A percentile compares a stretch with the other conserved stretches of the same genome.
Conservation (phyloP, 2,113 vertebrate species). For the Todiramphus chloris region DNA sequence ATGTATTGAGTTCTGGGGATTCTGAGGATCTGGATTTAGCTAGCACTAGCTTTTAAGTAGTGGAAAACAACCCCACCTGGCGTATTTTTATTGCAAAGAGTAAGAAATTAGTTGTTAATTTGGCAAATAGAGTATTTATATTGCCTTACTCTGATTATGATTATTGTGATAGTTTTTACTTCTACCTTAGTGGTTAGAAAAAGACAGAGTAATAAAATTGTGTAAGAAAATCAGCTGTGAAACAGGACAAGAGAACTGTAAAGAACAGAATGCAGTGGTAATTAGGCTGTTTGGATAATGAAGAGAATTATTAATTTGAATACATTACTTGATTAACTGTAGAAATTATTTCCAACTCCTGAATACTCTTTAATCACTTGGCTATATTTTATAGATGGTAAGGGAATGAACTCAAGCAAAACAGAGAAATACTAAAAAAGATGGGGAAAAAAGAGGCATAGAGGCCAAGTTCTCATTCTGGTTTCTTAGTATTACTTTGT, state of each 20-base stretch:
- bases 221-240: neutral
- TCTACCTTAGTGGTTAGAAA: neutral
- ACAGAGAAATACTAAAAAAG: neutral
- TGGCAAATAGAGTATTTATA: neutral
- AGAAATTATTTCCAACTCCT: neutral
- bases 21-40: neutral
- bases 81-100: neutral
- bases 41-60: neutral
- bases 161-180: neutral
- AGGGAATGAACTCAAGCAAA: neutral
- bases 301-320: neutral
- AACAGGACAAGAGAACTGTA: neutral
- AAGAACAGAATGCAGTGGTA: neutral
- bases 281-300: neutral
- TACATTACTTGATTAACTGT: neutral
- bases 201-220: neutral
- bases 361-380: neutral
- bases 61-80: neutral
- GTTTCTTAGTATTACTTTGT: neutral
- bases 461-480: neutral
- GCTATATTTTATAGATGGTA: neutral
- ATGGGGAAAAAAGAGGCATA: neutral
- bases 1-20: neutral
- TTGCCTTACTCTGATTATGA: neutral
- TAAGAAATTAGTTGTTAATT: neutral